Evolutionary conservation across 2,888 invertebrate genomes (phyloP).

Genomic region (Oscheius myriophilus): DNA sequence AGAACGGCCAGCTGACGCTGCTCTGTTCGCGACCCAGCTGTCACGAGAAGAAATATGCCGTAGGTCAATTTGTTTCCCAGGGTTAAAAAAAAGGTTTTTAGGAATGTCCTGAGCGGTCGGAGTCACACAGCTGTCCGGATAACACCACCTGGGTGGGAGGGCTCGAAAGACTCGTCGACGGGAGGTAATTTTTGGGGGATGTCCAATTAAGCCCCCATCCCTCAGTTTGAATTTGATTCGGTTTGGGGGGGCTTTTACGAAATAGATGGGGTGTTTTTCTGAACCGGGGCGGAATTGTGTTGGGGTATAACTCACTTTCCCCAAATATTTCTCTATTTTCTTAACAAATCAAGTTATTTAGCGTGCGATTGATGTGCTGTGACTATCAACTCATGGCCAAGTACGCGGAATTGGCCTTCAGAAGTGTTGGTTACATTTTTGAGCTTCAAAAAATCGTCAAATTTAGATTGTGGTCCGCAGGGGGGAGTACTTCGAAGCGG

Average conservation of each 20-base stretch:
- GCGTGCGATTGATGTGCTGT: constrained; percentile 59
- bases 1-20: constrained; percentile 39
- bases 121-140: constrained; percentile 31
- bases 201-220: too few relatives aligned
- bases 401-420: constrained; percentile 58
- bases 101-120: constrained; percentile 51
- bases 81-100: constrained; percentile 17
- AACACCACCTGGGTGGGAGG: constrained; percentile 55
- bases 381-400: constrained; percentile 60
- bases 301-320: too few relatives aligned
- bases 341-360: background rate
- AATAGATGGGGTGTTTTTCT: too few relatives aligned
- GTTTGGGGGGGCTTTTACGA: too few relatives aligned
- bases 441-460: background rate
- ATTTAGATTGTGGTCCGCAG: constrained; percentile 35
- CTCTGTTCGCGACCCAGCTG: constrained; percentile 50
- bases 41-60: constrained; percentile 55
- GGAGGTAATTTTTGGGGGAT: too few relatives aligned
- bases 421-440: constrained; percentile 43
- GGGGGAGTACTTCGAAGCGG: constrained; percentile 54
- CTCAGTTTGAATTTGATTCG: too few relatives aligned
- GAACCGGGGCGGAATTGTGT: too few relatives aligned
- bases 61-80: constrained; percentile 19
- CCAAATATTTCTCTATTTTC: too few relatives aligned
- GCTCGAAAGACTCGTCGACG: constrained; percentile 57